Base-by-base conservation (phyloP, 2,797 vertebrate species). In the Pangasius macronema region DNA sequence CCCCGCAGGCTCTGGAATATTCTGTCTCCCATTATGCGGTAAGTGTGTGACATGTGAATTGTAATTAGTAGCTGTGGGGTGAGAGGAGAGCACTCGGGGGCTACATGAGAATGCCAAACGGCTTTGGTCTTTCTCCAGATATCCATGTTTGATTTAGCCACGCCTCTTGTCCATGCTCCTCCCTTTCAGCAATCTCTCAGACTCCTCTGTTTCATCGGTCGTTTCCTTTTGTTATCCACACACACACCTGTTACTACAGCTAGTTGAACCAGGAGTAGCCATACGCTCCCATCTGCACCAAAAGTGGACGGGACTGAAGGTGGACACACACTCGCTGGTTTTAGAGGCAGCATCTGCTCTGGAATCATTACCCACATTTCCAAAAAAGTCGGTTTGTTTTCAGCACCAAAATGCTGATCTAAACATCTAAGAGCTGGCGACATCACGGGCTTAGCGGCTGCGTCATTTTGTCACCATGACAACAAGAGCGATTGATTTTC, bases 31-130 rank as follows among this genome's bases (percentile, higher is more conserved):
- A 96, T 97, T 96, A 96, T 96, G 95, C 90, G 65, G 93, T 87
- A 94, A 95, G 95, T 95, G 95, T 96, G 94, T 97, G 96, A 97
- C 96, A 96, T 96, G 93, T 91, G 95, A 97, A 96, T 97, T 96
- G 96, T 97, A 97, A 97, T 97, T 96, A 96, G 96, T 96, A 92
- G 94, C 94, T 96, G 82, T 90, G 93, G 95, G 94, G 95, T 94
- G 95, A 94, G 92, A 89, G 83, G 89, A 92, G 93, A 94, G 93
- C 86, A 87, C 89, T 90, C 67, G 51, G 77, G 85, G 86, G 82
- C 61, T 82, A 80, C 81, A 70, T 22, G 76, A 65, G 85, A 88
- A 89, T 55, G 85, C 83, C 72, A 81, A 88, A 80, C 88, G 85
- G 77, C 68, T 81, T 72, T 70, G 61, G 84, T 83, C 84, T 86